A percentile compares a stretch with the other conserved stretches of the same genome.
These are phyloP conservation scores for Silurus asotus DNA, from an alignment of 2,113 vertebrate genomes.

Conservation along the genomic window DNA sequence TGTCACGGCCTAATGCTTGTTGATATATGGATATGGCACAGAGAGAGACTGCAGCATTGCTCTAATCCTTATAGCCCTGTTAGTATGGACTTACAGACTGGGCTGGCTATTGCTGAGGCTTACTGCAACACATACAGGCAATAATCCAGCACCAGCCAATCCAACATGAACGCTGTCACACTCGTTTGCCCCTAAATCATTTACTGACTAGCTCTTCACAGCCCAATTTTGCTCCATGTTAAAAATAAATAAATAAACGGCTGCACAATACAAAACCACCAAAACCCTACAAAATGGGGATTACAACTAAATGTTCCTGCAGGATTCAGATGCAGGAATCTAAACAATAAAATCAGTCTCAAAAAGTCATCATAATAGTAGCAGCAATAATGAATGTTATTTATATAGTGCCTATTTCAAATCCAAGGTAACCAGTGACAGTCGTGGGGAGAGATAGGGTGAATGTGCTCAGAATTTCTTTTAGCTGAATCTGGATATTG, in stretches of 20 bases:
- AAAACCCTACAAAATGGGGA: not conserved
- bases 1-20: conserved; percentile 55
- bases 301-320: not conserved
- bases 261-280: not conserved
- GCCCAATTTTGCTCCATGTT: not conserved
- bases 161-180: conserved; percentile 29
- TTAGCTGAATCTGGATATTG: not conserved
- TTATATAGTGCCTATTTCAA: not conserved
- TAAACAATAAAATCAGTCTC: not conserved
- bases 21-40: conserved; percentile 54
- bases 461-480: not conserved
- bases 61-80: conserved; percentile 48
- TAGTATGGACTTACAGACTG: conserved; percentile 41
- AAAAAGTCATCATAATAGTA: not conserved
- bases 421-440: not conserved
- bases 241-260: not conserved
- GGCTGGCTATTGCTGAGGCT: conserved; percentile 36
- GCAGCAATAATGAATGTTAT: not conserved
- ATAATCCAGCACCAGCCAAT: conserved; percentile 38
- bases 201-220: conserved; percentile 13
- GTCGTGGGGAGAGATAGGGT: no score
- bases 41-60: conserved; percentile 49
- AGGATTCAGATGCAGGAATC: conserved; percentile 1
- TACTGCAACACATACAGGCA: conserved; percentile 42
- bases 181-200: conserved; percentile 38